Percentiles rank a stretch among this genome's conserved stretches.
These are phyloP conservation scores for Tachina lurida DNA, from an alignment of 2,888 invertebrate species.

Conservation along the genomic window DNA sequence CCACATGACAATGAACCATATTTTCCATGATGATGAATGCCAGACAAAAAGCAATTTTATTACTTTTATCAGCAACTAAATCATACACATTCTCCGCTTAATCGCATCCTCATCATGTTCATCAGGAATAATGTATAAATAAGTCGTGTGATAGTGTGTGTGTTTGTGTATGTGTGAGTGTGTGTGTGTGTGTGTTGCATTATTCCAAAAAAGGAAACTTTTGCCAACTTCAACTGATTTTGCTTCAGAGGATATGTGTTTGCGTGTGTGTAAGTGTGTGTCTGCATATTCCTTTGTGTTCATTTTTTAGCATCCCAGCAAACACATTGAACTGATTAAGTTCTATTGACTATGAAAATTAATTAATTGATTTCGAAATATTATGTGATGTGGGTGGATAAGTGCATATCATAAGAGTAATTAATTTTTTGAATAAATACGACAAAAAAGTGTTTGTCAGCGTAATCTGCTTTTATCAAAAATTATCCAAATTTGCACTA, in stretches of 20 bases:
- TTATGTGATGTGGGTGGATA: too few relatives aligned
- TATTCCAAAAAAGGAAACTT: constrained; percentile 42
- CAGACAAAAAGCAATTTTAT: constrained; percentile 70
- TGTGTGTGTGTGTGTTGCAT: constrained; percentile 2
- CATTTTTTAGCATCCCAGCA: constrained; percentile 6
- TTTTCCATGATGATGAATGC: constrained; percentile 70
- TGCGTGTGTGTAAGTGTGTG: neutral
- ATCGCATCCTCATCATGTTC: constrained; percentile 29
- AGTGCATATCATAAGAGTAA: too few relatives aligned
- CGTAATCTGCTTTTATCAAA: too few relatives aligned
- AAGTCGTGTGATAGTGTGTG: neutral
- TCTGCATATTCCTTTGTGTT: constrained; percentile 10
- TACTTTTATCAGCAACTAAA: constrained; percentile 62
- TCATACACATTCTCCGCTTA: constrained; percentile 20
- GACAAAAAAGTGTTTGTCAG: too few relatives aligned
- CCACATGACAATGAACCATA: constrained; percentile 73
- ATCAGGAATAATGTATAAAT: constrained; percentile 30
- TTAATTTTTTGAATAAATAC: too few relatives aligned
- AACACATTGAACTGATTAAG: neutral
- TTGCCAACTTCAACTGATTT: constrained; percentile 59
- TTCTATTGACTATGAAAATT: too few relatives aligned
- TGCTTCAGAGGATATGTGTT: neutral
- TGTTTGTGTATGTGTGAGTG: neutral
- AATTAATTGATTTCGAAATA: too few relatives aligned
- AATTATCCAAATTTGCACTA: too few relatives aligned